Percentiles rank a stretch among this genome's conserved stretches.
These are phyloP conservation scores for Priocnemis perturbator DNA, from an alignment of 2,888 invertebrate species.

Conservation along the genomic window DNA sequence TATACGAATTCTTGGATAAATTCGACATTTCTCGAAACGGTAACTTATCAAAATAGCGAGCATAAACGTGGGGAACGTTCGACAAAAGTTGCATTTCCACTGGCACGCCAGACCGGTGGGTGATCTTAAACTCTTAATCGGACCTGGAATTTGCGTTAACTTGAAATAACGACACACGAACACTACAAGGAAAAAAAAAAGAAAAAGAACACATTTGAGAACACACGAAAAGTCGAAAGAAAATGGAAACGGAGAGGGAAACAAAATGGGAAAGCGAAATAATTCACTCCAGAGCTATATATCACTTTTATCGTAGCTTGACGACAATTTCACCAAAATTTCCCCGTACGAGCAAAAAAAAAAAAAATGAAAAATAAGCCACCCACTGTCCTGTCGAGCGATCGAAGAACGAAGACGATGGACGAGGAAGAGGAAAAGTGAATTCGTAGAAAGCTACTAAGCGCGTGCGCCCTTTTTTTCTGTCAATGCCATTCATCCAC, in stretches of 20 bases:
- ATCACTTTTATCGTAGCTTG: conserved; percentile 68
- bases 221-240: too few relatives aligned
- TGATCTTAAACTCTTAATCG: conserved; percentile 61
- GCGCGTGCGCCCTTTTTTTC: conserved; percentile 39
- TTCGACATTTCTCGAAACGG: too few relatives aligned
- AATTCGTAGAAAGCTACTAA: conserved; percentile 13
- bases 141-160: conserved; percentile 62
- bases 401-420: too few relatives aligned
- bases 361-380: not conserved
- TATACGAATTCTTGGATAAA: too few relatives aligned
- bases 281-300: conserved; percentile 69
- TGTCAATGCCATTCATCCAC: conserved; percentile 36
- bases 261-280: conserved; percentile 44
- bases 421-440: not conserved
- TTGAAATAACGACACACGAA: conserved; percentile 49
- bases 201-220: too few relatives aligned
- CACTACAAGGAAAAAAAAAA: conserved; percentile 49
- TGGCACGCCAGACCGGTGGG: conserved; percentile 63
- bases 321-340: conserved; percentile 65
- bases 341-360: conserved; percentile 44
- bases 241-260: too few relatives aligned
- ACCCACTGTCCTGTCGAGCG: too few relatives aligned
- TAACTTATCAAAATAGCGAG: too few relatives aligned
- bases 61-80: too few relatives aligned
- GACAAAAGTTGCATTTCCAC: conserved; percentile 70